Percentiles rank a stretch among this genome's conserved stretches.
Evolutionary conservation across 2,888 invertebrate genomes (phyloP).

Genomic region (Cactoblastis cactorum): DNA sequence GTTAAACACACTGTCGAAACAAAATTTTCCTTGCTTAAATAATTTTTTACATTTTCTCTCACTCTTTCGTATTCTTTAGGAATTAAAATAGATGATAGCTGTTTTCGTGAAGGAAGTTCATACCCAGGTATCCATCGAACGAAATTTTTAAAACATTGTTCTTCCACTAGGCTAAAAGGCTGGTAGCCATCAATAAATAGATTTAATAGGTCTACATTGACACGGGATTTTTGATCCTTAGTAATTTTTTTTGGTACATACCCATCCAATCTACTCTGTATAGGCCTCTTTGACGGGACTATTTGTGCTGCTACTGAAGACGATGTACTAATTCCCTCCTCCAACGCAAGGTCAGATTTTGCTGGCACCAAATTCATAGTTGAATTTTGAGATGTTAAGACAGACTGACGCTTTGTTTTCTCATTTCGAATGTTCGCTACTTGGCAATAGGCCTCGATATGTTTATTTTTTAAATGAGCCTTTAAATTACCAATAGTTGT

Average conservation of each 20-base stretch:
- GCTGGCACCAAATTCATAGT: neutral
- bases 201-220: slow-evolving; percentile 19
- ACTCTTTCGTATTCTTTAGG: neutral
- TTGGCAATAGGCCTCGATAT: neutral
- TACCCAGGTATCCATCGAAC: slow-evolving; percentile 23
- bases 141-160: slow-evolving; percentile 21
- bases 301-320: neutral
- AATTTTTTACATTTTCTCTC: neutral
- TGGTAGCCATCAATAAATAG: slow-evolving; percentile 22
- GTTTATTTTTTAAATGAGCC: slow-evolving; percentile 4
- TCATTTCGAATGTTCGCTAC: neutral
- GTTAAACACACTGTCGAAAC: slow-evolving; percentile 19
- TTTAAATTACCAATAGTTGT: neutral
- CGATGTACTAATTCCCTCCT: neutral
- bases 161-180: slow-evolving; percentile 22
- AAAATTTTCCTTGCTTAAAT: neutral
- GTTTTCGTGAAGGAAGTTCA: slow-evolving; percentile 21
- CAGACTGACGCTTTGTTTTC: neutral
- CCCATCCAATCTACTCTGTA: neutral
- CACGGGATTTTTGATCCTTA: slow-evolving; percentile 12
- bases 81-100: slow-evolving; percentile 14
- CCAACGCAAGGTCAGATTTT: neutral
- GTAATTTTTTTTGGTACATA: slow-evolving; percentile 7
- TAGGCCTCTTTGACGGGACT: neutral
- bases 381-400: neutral